phyloP scores from a whole-genome alignment of 2,888 invertebrate genomes.

The Drosophila anomelani region DNA sequence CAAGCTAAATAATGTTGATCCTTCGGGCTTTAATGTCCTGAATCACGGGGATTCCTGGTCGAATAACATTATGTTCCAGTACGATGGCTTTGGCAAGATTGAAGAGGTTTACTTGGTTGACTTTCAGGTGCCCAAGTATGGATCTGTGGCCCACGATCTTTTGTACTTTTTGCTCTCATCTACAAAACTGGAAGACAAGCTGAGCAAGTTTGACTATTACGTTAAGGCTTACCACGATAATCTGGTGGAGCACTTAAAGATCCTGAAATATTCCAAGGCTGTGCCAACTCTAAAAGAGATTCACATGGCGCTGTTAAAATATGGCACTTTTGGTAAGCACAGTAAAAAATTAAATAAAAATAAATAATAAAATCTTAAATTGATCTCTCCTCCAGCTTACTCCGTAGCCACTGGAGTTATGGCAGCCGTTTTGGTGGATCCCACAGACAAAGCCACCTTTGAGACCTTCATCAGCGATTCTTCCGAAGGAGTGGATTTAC shows the following conservation, averaged over 20 bases:
- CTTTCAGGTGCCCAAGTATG: constrained; percentile 75
- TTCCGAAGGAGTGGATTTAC: constrained; percentile 46
- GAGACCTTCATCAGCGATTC: neutral
- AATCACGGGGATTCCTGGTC: constrained; percentile 79
- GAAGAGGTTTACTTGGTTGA: constrained; percentile 76
- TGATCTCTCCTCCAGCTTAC: constrained; percentile 45
- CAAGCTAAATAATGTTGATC: constrained; percentile 34
- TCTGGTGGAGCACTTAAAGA: constrained; percentile 66
- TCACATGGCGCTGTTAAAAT: constrained; percentile 67
- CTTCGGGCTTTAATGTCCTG: too few relatives aligned
- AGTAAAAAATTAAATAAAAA: too few relatives aligned
- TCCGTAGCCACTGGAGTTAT: constrained; percentile 66
- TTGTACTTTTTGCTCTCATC: constrained; percentile 80
- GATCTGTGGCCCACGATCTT: constrained; percentile 77
- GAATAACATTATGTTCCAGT: constrained; percentile 79
- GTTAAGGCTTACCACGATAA: constrained; percentile 78
- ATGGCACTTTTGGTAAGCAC: constrained; percentile 73
- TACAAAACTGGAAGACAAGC: constrained; percentile 72
- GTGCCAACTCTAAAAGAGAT: constrained; percentile 73
- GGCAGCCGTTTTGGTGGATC: constrained; percentile 66
- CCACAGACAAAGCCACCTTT: neutral
- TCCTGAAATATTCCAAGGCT: constrained; percentile 73
- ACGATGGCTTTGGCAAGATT: constrained; percentile 67
- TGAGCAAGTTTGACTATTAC: constrained; percentile 80
- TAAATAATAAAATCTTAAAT: too few relatives aligned